Evolutionary conservation across 2,888 invertebrate genomes (phyloP).

Genomic region (Brachyptera risi): DNA sequence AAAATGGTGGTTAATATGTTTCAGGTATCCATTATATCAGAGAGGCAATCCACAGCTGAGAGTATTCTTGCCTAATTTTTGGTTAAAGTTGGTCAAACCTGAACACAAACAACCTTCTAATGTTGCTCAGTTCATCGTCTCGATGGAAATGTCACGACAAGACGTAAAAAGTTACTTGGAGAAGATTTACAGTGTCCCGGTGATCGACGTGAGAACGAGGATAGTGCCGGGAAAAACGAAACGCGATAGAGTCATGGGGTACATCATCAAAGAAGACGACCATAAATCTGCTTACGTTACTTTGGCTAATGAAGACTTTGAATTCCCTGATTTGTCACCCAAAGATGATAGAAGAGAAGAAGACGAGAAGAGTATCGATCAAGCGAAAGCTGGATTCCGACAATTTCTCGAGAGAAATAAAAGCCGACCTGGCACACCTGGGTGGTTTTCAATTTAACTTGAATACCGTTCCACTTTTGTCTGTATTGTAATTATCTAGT

Average conservation of each 20-base stretch:
- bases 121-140: slow-evolving; percentile 82
- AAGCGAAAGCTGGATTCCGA: slow-evolving; percentile 57
- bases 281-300: slow-evolving; percentile 73
- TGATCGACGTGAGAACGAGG: slow-evolving; percentile 70
- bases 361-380: slow-evolving; percentile 57
- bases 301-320: slow-evolving; percentile 69
- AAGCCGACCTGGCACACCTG: slow-evolving; percentile 65
- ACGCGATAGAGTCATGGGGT: slow-evolving; percentile 56
- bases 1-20: slow-evolving; percentile 34
- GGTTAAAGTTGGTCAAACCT: slow-evolving; percentile 87
- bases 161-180: slow-evolving; percentile 92
- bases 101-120: slow-evolving; percentile 64
- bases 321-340: slow-evolving; percentile 70
- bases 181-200: slow-evolving; percentile 88
- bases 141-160: slow-evolving; percentile 87
- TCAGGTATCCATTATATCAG: slow-evolving; percentile 86
- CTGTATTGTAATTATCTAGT: no score
- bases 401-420: slow-evolving; percentile 60
- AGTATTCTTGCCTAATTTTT: slow-evolving; percentile 93
- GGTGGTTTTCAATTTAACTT: slow-evolving; percentile 69
- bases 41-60: slow-evolving; percentile 91
- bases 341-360: slow-evolving; percentile 44
- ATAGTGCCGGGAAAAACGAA: slow-evolving; percentile 54
- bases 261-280: slow-evolving; percentile 78
- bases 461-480: no score